Base-by-base conservation (phyloP, 2,888 invertebrate genomes). In the Athripsodes cinereus region DNA sequence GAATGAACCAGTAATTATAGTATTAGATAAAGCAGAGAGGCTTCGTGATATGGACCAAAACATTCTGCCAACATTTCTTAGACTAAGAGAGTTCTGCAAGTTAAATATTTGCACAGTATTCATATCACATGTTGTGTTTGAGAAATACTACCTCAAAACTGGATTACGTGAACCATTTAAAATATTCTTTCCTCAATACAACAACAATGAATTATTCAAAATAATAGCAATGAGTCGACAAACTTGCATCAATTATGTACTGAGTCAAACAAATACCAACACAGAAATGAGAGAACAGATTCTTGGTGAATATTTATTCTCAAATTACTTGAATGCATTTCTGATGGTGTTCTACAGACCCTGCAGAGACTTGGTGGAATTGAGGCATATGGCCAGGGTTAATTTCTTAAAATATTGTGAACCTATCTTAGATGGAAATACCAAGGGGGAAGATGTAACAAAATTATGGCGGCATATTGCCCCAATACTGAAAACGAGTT, bases 341-440 rank as follows among this genome's bases (percentile, higher is more conserved):
- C 75, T 95, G 2, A 88, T 89, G 65, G 88, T 93, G 35, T 95
- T 92, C 73, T 88, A 88, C 68, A 79, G 88, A 67, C 88, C 87
- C 22, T 94, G 94, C 72, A 80, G 93, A 20, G 92, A 94, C 79
- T 72, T 95, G 52, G 86, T 86, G 21, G 95, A 96, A 73, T 77
- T 96, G 55, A 81, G 85, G 63, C 83, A 91, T 68, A 86, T 92
- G 81, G 88, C 92, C n/a, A 79, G 82, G 66, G 75, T 84, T 47
- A 87, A 86, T 71, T 93, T 92, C 68, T 69, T 77, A 0, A 86
- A 86, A 69, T 95, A 93, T 69, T 81, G 88, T 67, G 87, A 90
- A 67, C 94, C 94, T 0, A 82, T 95, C 19, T 72, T 86, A 47
- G 80, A 74, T 55, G 84, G 85, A 44, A 82, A 82, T 66, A 83